Evolutionary conservation across 2,113 vertebrate species (phyloP).

Genomic region (Platysternon megacephalum): DNA sequence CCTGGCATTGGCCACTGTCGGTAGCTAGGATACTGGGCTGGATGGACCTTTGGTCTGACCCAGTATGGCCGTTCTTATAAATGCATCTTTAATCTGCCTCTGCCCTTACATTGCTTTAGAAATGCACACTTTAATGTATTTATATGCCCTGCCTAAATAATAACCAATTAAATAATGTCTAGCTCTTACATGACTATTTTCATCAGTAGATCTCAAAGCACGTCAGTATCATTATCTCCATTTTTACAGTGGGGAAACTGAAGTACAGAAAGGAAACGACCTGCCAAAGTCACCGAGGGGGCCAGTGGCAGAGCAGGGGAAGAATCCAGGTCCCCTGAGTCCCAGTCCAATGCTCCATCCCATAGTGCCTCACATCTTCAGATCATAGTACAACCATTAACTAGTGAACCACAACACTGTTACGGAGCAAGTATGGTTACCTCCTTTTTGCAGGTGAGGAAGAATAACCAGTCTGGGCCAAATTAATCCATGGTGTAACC

Average conservation of each 20-base stretch:
- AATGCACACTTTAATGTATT: background rate
- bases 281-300: background rate
- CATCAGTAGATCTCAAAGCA: rapidly evolving
- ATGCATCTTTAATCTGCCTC: background rate
- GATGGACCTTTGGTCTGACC: too few relatives aligned
- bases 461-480: background rate
- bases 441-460: background rate
- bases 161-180: background rate
- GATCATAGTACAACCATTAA: background rate
- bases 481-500: background rate
- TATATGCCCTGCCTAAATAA: background rate
- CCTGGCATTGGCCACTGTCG: too few relatives aligned
- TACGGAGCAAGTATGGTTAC: background rate
- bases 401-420: rapidly evolving
- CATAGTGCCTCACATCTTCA: background rate
- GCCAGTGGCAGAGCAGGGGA: background rate
- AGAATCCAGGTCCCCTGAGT: background rate
- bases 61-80: too few relatives aligned
- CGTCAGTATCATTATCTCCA: background rate
- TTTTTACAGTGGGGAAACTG: background rate
- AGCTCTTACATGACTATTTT: background rate
- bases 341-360: background rate
- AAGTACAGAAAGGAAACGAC: background rate
- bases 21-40: too few relatives aligned
- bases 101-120: background rate